Evolutionary conservation across 2,113 vertebrate species (phyloP).

Genomic region (Neofelis nebulosa): DNA sequence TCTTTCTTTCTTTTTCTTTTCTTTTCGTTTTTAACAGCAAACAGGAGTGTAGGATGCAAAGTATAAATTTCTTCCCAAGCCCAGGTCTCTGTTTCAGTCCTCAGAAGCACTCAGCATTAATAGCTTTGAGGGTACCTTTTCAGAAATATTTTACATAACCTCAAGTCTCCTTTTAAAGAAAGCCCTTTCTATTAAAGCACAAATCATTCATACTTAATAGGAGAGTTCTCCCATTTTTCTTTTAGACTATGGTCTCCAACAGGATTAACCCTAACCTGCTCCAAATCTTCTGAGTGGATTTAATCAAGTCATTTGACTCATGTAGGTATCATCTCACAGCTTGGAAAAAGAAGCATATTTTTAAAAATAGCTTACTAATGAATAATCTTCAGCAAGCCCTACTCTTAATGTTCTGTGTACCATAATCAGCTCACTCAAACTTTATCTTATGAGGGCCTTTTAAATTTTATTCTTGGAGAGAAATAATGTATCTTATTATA

Average conservation of each 20-base stretch:
- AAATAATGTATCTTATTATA: not conserved
- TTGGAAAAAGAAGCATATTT: not conserved
- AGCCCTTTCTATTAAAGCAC: not conserved
- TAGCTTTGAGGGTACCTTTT: not conserved
- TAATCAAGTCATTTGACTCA: not conserved
- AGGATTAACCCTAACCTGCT: not conserved
- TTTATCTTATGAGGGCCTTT: not conserved
- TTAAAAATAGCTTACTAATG: not conserved
- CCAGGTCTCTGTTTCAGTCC: not conserved
- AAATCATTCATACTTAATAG: constrained; percentile 8
- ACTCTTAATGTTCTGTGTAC: not conserved
- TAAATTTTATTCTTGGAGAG: constrained; percentile 7
- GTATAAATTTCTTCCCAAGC: not conserved
- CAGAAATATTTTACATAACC: not conserved
- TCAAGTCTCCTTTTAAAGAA: constrained; percentile 7
- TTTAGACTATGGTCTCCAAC: not conserved
- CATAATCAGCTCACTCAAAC: not conserved
- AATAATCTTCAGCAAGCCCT: not conserved
- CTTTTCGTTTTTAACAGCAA: not conserved
- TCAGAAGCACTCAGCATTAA: not conserved
- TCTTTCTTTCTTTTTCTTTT: not conserved
- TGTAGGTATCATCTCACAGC: not conserved
- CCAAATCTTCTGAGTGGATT: constrained; percentile 10
- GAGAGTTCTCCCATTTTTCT: not conserved
- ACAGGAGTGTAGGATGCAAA: not conserved